phyloP scores from a whole-genome alignment of 2,888 invertebrate genomes.

The Orthonevra nobilis region DNA sequence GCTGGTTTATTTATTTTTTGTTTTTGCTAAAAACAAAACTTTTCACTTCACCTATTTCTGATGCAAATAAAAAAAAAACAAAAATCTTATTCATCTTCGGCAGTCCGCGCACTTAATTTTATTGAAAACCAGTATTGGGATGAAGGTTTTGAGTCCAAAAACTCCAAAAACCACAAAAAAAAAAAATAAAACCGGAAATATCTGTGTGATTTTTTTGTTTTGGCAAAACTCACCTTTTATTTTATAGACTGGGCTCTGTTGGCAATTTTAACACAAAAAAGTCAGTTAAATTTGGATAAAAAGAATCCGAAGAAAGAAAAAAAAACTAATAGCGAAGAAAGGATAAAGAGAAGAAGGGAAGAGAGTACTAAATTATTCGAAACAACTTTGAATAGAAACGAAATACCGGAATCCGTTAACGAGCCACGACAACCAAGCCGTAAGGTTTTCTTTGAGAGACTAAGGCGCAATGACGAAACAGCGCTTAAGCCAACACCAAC shows the following conservation, averaged over 20 bases:
- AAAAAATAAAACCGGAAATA: slow-evolving; percentile 60
- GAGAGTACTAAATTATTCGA: slow-evolving; percentile 29
- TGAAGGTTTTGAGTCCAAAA: slow-evolving; percentile 19
- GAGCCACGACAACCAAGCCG: slow-evolving; percentile 46
- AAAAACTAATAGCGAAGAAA: slow-evolving; percentile 6
- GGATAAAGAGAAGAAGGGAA: neutral
- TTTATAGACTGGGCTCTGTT: slow-evolving; percentile 3
- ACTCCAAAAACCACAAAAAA: too few species aligned
- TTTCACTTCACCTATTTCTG: slow-evolving; percentile 49
- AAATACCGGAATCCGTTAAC: slow-evolving; percentile 32
- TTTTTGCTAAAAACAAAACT: too few species aligned
- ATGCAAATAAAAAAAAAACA: neutral
- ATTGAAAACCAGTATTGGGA: slow-evolving; percentile 41
- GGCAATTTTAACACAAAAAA: slow-evolving; percentile 21
- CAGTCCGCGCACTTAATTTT: slow-evolving; percentile 37
- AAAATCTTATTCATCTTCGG: neutral
- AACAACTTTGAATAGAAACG: slow-evolving; percentile 1
- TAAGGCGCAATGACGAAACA: slow-evolving; percentile 39
- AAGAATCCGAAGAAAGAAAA: slow-evolving; percentile 9
- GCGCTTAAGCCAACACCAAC: slow-evolving; percentile 41
- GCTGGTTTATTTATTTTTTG: slow-evolving; percentile 5
- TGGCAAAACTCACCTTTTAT: slow-evolving; percentile 55
- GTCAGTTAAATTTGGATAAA: slow-evolving; percentile 2
- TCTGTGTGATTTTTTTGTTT: slow-evolving; percentile 18
- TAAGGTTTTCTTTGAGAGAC: slow-evolving; percentile 63